Percentiles rank a stretch among this genome's conserved stretches.
Evolutionary conservation across 2,888 invertebrate species (phyloP).

Genomic region (Podabrus alpinus): DNA sequence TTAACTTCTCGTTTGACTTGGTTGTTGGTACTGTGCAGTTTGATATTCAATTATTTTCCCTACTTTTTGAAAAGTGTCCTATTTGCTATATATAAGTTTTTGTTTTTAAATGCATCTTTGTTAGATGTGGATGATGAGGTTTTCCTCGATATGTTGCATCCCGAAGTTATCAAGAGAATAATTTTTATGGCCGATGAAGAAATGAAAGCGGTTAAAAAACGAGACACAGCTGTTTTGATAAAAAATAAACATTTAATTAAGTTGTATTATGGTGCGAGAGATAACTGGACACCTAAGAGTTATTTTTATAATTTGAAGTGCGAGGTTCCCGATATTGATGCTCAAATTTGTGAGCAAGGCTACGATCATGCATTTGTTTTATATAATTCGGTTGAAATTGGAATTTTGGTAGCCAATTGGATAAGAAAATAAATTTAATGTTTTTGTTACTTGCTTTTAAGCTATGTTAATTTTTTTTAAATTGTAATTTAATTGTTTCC

Average conservation of each 20-base stretch:
- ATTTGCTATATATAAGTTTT: conserved; percentile 61
- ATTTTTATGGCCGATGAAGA: conserved; percentile 78
- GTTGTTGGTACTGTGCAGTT: conserved; percentile 53
- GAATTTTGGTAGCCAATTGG: conserved; percentile 46
- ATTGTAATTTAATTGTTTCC: neutral
- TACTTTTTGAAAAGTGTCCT: conserved; percentile 56
- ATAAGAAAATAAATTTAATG: conserved; percentile 32
- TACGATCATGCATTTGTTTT: conserved; percentile 84
- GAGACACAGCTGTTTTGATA: conserved; percentile 67
- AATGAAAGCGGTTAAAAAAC: conserved; percentile 71
- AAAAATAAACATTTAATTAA: conserved; percentile 67
- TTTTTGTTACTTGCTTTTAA: neutral
- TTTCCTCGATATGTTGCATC: conserved; percentile 60
- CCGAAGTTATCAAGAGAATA: conserved; percentile 65
- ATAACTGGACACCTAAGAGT: conserved; percentile 81
- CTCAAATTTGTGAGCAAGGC: conserved; percentile 63
- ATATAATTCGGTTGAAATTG: conserved; percentile 64
- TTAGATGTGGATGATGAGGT: conserved; percentile 55
- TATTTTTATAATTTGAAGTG: conserved; percentile 70
- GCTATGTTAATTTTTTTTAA: neutral
- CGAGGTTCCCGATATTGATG: conserved; percentile 64
- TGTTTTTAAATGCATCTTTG: conserved; percentile 58
- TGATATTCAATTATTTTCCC: conserved; percentile 61
- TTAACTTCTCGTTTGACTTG: conserved; percentile 58
- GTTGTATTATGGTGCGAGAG: conserved; percentile 78